Conservation (phyloP, 2,888 invertebrate genomes). For the Tachina grossa region DNA sequence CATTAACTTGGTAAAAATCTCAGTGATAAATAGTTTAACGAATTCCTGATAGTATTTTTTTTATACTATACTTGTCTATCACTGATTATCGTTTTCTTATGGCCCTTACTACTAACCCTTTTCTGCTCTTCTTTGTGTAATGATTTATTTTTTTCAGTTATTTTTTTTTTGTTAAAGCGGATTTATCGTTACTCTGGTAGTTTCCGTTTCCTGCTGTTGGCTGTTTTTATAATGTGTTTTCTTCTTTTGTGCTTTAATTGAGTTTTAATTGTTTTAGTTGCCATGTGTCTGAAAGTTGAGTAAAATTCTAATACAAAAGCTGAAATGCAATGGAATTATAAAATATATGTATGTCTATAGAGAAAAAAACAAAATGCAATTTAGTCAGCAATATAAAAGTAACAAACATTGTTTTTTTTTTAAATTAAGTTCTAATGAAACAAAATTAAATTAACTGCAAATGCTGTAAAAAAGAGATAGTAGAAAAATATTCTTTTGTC, state of each 20-base stretch:
- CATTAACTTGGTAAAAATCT: conserved; percentile 55
- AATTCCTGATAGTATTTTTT: conserved; percentile 8
- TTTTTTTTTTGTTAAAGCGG: not conserved
- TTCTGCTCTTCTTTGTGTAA: not conserved
- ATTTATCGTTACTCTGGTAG: conserved; percentile 40
- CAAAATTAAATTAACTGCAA: too few relatives aligned
- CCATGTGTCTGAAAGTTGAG: conserved; percentile 28
- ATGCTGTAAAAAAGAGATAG: not conserved
- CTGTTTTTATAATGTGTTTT: conserved; percentile 22
- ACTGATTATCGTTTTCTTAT: conserved; percentile 11
- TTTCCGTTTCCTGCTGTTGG: conserved; percentile 54
- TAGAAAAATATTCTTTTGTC: not conserved
- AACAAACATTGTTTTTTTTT: not conserved
- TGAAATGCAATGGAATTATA: conserved; percentile 12
- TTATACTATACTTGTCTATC: not conserved
- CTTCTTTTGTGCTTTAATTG: conserved; percentile 27
- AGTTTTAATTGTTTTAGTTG: conserved; percentile 60
- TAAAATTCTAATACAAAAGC: conserved; percentile 12
- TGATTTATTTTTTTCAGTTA: not conserved
- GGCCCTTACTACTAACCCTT: not conserved
- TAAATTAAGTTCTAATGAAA: too few relatives aligned
- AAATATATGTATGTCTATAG: not conserved
- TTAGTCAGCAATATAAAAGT: conserved; percentile 17
- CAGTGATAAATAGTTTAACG: conserved; percentile 51
- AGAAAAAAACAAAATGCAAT: conserved; percentile 32